Percentiles rank a stretch among this genome's conserved stretches.
Conservation (phyloP, 30 jellyfish, hydroid and myxozoan genomes). For the Aurelia coerulea region DNA sequence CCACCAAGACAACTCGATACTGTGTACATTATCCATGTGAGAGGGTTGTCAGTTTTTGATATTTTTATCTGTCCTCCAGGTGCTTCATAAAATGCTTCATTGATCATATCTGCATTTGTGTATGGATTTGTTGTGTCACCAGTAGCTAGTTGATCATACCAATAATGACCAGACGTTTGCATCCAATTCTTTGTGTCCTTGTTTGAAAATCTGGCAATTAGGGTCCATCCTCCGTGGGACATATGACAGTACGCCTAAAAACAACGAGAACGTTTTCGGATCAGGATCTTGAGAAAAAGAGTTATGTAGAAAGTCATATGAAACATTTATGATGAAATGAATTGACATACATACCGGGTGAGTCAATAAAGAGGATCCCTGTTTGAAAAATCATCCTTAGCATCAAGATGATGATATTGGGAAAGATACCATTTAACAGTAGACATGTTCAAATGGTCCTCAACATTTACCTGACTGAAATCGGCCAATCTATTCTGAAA, state of each 20-base stretch:
- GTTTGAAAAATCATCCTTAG: too few species aligned
- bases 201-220: conserved; percentile 64
- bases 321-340: too few species aligned
- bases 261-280: too few species aligned
- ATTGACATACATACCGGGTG: too few species aligned
- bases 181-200: conserved; percentile 52
- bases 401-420: too few species aligned
- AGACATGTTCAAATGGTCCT: too few species aligned
- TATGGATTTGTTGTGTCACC: conserved; percentile 41
- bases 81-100: conserved; percentile 29
- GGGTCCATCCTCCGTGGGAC: conserved; percentile 57
- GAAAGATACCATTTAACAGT: too few species aligned
- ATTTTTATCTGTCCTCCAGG: conserved; percentile 16
- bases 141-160: conserved; percentile 39
- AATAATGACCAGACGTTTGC: conserved; percentile 20
- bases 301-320: too few species aligned
- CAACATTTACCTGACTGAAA: too few species aligned
- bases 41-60: conserved; percentile 24
- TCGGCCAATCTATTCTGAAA: too few species aligned
- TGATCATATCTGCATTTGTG: conserved; percentile 49
- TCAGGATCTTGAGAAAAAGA: too few species aligned
- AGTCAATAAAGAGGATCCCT: too few species aligned
- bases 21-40: not conserved
- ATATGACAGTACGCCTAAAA: conserved; percentile 52
- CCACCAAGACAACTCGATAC: conserved; percentile 8